Percentiles rank a stretch among this genome's conserved stretches.
These are phyloP conservation scores for Phaethon lepturus DNA, from an alignment of 2,113 vertebrate species.

Conservation along the genomic window DNA sequence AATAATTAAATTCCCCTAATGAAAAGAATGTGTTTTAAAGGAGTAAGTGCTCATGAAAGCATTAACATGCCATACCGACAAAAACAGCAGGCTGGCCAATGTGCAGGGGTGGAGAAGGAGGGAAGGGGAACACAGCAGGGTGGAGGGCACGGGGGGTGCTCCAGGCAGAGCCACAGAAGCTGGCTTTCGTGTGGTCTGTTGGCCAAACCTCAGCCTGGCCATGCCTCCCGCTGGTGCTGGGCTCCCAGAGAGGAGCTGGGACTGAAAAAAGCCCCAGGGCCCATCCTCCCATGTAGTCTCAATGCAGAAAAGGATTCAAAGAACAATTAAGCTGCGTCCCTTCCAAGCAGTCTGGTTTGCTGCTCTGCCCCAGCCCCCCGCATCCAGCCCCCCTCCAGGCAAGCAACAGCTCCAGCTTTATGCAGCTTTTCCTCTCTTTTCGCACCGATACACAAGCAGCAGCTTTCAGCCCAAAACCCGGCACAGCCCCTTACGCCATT, in stretches of 20 bases:
- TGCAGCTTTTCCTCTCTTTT: neutral
- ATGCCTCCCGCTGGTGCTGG: neutral
- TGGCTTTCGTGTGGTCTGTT: accelerated
- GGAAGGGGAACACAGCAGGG: neutral
- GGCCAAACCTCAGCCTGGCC: neutral
- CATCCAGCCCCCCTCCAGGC: neutral
- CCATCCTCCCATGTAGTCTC: neutral
- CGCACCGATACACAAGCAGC: accelerated
- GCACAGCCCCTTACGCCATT: neutral
- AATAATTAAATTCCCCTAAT: neutral
- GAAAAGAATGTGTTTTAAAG: neutral
- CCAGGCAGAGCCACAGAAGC: accelerated
- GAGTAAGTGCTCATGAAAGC: neutral
- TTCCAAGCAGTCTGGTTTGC: neutral
- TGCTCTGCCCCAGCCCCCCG: neutral
- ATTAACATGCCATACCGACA: neutral
- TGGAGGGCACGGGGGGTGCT: neutral
- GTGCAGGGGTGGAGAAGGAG: neutral
- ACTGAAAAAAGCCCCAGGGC: neutral
- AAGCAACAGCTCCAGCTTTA: neutral
- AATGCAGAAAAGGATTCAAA: accelerated
- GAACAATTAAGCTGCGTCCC: neutral
- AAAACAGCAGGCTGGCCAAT: neutral
- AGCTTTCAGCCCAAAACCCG: neutral
- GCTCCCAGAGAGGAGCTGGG: neutral